A percentile compares a stretch with the other conserved stretches of the same genome.
phyloP scores from a whole-genome alignment of 1,140 invertebrate species.

The Temnothorax longispinosus region DNA sequence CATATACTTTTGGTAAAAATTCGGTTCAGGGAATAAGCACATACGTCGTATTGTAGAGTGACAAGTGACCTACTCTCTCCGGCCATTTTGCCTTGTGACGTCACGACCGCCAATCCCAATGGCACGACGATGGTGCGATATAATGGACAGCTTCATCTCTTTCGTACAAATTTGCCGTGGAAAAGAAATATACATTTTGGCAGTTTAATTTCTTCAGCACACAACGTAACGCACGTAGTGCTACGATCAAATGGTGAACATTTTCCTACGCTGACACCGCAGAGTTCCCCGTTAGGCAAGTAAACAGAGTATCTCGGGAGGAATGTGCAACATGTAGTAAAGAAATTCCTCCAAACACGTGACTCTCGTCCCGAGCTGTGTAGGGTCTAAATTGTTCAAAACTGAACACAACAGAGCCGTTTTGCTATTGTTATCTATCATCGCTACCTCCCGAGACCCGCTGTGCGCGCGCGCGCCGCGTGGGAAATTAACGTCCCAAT shows the following conservation, averaged over 20 bases:
- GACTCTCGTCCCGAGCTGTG: background rate
- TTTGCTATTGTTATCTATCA: slow-evolving; percentile 1
- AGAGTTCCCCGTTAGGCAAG: background rate
- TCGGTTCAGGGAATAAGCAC: too few relatives aligned
- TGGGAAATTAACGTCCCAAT: background rate
- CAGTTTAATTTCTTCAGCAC: slow-evolving; percentile 42
- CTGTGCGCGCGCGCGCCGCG: background rate
- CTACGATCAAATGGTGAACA: background rate
- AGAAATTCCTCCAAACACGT: background rate
- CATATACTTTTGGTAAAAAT: too few relatives aligned
- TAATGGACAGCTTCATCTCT: background rate
- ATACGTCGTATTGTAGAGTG: too few relatives aligned
- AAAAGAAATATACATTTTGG: slow-evolving; percentile 53
- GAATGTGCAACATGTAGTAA: background rate
- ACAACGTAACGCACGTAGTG: background rate
- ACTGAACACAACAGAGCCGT: background rate
- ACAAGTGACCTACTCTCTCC: too few relatives aligned
- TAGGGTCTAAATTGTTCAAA: background rate
- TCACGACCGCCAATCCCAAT: too few relatives aligned
- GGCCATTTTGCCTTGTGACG: too few relatives aligned
- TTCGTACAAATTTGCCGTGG: background rate
- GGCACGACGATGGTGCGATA: slow-evolving; percentile 49
- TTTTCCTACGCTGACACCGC: background rate
- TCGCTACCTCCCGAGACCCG: background rate
- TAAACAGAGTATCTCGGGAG: background rate